These are phyloP conservation scores for Pseudorectes ferrugineus DNA, from an alignment of 2,113 vertebrate genomes.

Conservation along the genomic window DNA sequence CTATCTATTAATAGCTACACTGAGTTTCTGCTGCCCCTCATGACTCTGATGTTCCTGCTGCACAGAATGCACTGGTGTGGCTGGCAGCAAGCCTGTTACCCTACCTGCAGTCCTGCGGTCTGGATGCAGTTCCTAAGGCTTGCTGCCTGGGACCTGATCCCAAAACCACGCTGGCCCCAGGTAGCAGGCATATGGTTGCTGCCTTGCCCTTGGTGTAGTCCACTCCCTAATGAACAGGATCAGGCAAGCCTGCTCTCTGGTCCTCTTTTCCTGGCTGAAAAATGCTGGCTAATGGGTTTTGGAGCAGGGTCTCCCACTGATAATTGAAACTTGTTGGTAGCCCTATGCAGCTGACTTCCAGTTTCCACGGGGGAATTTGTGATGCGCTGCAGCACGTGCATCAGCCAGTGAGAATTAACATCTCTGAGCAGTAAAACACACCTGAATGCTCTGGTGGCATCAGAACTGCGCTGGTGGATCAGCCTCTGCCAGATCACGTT, in stretches of 20 bases:
- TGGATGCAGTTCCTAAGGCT: neutral
- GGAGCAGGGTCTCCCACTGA: neutral
- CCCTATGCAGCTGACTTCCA: neutral
- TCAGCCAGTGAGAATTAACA: neutral
- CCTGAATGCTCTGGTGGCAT: neutral
- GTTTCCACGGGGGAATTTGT: neutral
- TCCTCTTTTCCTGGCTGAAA: neutral
- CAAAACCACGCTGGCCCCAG: fast-evolving
- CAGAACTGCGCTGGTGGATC: neutral
- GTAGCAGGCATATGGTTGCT: neutral
- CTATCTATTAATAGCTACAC: neutral
- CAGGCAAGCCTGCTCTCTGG: neutral
- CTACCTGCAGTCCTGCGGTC: neutral
- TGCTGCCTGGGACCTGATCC: neutral
- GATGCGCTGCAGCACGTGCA: neutral
- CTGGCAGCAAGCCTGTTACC: neutral
- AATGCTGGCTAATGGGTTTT: neutral
- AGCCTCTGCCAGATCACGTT: neutral
- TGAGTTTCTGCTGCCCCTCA: neutral
- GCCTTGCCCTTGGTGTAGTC: neutral
- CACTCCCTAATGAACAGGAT: neutral
- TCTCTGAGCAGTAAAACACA: neutral
- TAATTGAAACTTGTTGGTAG: neutral
- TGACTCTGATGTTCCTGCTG: neutral
- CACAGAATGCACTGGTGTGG: neutral